phyloP scores from a whole-genome alignment of 2,888 invertebrate species.

The Anthophora plumipes region DNA sequence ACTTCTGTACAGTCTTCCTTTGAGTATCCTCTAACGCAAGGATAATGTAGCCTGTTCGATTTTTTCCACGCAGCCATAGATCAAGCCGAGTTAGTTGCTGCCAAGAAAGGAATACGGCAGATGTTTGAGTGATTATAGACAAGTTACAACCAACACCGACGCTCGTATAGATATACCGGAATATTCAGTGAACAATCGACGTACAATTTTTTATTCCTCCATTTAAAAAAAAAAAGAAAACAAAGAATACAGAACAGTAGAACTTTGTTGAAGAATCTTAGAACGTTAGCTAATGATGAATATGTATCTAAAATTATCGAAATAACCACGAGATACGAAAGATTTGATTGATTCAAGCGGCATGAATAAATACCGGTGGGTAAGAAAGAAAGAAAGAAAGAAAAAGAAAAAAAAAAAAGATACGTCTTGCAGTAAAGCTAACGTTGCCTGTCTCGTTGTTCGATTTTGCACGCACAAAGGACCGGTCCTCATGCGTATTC shows the following conservation, averaged over 20 bases:
- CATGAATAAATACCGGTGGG: slow-evolving; percentile 36
- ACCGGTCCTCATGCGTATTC: slow-evolving; percentile 69
- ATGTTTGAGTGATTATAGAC: slow-evolving; percentile 16
- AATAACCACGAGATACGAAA: neutral
- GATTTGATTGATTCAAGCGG: neutral
- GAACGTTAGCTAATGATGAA: neutral
- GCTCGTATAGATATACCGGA: neutral
- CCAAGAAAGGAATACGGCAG: slow-evolving; percentile 9
- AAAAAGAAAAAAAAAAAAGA: slow-evolving; percentile 35
- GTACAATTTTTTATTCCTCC: neutral
- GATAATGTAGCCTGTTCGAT: neutral
- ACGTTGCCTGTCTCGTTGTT: slow-evolving; percentile 21
- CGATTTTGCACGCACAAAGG: slow-evolving; percentile 61
- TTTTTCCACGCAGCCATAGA: neutral
- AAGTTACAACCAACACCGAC: neutral
- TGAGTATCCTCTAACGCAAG: neutral
- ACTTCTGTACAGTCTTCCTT: neutral
- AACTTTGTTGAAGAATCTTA: neutral
- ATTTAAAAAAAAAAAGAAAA: neutral
- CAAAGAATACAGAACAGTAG: neutral
- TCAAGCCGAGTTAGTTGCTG: neutral
- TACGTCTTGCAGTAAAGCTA: slow-evolving; percentile 40
- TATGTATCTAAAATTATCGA: neutral
- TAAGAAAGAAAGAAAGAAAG: slow-evolving; percentile 12
- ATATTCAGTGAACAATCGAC: neutral